Evolutionary conservation across 2,797 vertebrate species (phyloP).

Genomic region (Parotocinclus haroldoi): DNA sequence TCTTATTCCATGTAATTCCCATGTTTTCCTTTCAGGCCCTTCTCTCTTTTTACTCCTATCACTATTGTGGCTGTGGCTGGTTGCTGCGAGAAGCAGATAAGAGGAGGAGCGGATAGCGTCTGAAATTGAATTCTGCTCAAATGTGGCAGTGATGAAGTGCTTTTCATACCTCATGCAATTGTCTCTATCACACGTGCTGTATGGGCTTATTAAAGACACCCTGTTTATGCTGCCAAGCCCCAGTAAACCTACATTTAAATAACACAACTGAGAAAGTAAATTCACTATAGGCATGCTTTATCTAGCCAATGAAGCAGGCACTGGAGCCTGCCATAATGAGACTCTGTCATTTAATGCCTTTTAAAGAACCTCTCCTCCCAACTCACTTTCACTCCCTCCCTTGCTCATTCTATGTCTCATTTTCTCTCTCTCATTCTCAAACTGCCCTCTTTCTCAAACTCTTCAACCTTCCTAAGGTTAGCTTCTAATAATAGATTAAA

Average conservation of each 20-base stretch:
- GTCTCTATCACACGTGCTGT: conserved; percentile 82
- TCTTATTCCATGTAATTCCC: conserved; percentile 47
- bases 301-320: conserved; percentile 47
- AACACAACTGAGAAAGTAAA: conserved; percentile 76
- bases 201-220: conserved; percentile 68
- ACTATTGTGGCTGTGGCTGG: conserved; percentile 67
- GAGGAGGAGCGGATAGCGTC: conserved; percentile 62
- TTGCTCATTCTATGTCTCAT: conserved; percentile 23
- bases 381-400: conserved; percentile 20
- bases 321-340: conserved; percentile 53
- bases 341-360: conserved; percentile 49
- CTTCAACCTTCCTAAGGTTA: conserved; percentile 59
- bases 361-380: conserved; percentile 39
- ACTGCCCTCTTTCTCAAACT: conserved; percentile 40
- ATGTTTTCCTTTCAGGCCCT: conserved; percentile 45
- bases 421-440: conserved; percentile 14
- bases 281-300: conserved; percentile 58
- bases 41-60: conserved; percentile 59
- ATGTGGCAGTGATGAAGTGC: conserved; percentile 86
- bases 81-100: conserved; percentile 78
- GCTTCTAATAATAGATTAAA: conserved; percentile 76
- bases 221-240: conserved; percentile 59
- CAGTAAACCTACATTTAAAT: conserved; percentile 76
- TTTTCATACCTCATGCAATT: conserved; percentile 84
- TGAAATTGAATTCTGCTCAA: conserved; percentile 85